Evolutionary conservation across 2,797 vertebrate species (phyloP).

Genomic region (Diglossa cyanea): DNA sequence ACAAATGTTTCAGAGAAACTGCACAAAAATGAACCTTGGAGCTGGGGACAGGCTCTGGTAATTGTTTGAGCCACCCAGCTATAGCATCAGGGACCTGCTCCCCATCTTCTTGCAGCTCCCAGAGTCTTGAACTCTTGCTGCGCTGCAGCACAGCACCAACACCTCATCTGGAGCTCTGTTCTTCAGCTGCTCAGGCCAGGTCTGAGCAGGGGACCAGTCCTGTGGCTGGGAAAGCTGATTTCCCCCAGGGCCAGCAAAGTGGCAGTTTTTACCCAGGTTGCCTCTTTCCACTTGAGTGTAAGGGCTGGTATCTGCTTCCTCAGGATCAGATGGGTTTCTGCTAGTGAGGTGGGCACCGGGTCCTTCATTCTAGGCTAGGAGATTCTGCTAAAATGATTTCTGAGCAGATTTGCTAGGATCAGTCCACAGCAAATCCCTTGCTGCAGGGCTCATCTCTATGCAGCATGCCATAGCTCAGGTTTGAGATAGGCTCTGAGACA

Average conservation of each 20-base stretch:
- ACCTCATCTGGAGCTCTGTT: not conserved
- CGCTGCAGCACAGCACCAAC: not conserved
- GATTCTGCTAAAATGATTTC: not conserved
- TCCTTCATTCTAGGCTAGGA: not conserved
- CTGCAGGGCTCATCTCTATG: not conserved
- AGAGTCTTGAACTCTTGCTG: not conserved
- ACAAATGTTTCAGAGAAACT: not conserved
- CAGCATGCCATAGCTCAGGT: not conserved
- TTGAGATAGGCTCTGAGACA: not conserved
- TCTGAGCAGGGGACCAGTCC: not conserved
- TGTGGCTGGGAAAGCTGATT: not conserved
- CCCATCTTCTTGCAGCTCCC: not conserved
- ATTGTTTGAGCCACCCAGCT: not conserved
- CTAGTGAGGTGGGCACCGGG: not conserved
- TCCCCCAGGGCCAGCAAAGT: not conserved
- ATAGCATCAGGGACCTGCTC: not conserved
- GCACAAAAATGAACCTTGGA: not conserved
- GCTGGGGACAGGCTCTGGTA: not conserved
- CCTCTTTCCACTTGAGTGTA: not conserved
- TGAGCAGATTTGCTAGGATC: not conserved
- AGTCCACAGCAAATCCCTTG: not conserved
- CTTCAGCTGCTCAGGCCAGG: not conserved
- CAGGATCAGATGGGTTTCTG: not conserved
- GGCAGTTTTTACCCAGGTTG: not conserved
- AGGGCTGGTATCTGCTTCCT: not conserved